Percentiles rank a stretch among this genome's conserved stretches.
phyloP scores from a whole-genome alignment of 1,140 invertebrate genomes.

The Cyclargus thomasi region DNA sequence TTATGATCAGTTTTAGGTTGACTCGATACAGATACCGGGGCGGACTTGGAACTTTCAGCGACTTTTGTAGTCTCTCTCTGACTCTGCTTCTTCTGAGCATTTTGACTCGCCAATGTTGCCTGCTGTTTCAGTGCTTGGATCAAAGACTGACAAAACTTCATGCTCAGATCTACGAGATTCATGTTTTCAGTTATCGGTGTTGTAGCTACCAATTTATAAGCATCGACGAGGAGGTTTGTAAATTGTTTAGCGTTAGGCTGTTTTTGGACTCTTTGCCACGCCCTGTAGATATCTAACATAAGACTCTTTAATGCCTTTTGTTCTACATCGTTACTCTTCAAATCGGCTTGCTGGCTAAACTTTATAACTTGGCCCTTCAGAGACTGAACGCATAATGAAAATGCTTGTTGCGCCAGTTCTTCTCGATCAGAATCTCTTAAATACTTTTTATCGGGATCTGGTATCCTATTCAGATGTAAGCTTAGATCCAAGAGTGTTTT shows the following conservation, averaged over 20 bases:
- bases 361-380: constrained; percentile 70
- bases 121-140: constrained; percentile 63
- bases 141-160: constrained; percentile 67
- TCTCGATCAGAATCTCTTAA: constrained; percentile 87
- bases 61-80: constrained; percentile 29
- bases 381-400: constrained; percentile 80
- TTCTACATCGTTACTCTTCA: constrained; percentile 63
- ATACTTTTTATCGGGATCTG: constrained; percentile 90
- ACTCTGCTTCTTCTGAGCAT: constrained; percentile 49
- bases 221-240: constrained; percentile 77
- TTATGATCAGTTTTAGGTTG: constrained; percentile 36
- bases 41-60: constrained; percentile 35
- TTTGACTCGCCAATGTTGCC: constrained; percentile 43
- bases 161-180: constrained; percentile 62
- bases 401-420: constrained; percentile 84
- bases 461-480: constrained; percentile 84
- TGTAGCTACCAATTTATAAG: constrained; percentile 73
- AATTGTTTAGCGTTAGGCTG: constrained; percentile 77
- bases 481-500: constrained; percentile 87
- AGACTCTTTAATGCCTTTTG: constrained; percentile 67
- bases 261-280: constrained; percentile 79
- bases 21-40: constrained; percentile 20
- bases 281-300: constrained; percentile 78
- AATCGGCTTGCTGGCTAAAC: constrained; percentile 63
- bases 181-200: constrained; percentile 51